Base-by-base conservation (phyloP, 1,140 invertebrate species). In the Euglossa dilemma region DNA sequence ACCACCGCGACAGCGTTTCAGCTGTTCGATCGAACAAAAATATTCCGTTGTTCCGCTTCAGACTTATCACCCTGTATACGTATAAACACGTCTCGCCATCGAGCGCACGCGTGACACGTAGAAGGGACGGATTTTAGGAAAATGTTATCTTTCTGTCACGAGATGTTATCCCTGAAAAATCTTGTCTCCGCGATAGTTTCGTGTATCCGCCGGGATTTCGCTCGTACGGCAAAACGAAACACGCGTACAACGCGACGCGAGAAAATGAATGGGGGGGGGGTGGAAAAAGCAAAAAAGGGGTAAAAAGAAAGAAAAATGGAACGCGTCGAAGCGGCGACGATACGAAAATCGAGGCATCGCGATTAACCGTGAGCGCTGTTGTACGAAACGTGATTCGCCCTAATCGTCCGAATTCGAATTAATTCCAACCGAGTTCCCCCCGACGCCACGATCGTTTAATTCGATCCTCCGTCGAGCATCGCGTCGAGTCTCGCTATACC, bases 381-480 rank as follows among this genome's bases (percentile, higher is more conserved):
- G 36, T 67, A 9, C 25, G 54, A 70, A 82, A 90, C 73, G 86
- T 86, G 69, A 89, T 84, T 88, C 69, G 45, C 67, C 71, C 74
- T 88, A 89, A 90, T 92, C 84, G 85, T 72, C 75, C 74, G 71
- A 83, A 79, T 76, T 84, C 28, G 70, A 83, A 86, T 88, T 83
- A 87, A 87, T 90, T 87, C 73, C 74, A 36, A 18, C n/a, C 18
- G 25, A n/a, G 6, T n/a, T 20, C 2, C 18, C 11, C 6, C 6
- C 45, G 14, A n/a, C 47, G n/a, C 5, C 43, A 36, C 69, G 50
- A 76, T 36, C 63, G 56, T 88, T 89, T 87, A 87, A 90, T 92
- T 90, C 82, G 82, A 90, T 90, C 73, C 71, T 69, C 85, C 61
- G 83, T 61, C 87, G 77, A 89, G 83, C 89, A 92, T 89, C 87